Conservation (phyloP, 2,888 invertebrate genomes). For the Tachina lurida region DNA sequence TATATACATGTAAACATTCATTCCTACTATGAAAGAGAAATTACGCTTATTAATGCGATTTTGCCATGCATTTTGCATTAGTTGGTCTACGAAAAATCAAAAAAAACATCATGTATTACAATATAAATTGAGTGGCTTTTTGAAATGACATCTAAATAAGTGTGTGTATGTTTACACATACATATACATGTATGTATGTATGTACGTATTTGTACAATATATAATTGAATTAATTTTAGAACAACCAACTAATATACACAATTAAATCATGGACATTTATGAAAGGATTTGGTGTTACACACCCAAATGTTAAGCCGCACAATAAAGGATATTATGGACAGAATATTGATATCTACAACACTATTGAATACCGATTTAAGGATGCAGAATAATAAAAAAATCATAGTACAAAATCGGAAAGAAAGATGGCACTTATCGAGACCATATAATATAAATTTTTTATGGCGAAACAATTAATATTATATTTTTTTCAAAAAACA, state of each 20-base stretch:
- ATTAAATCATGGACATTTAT: background rate
- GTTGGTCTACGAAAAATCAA: conserved; percentile 24
- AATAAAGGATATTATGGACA: background rate
- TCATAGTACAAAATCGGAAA: background rate
- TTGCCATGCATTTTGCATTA: conserved; percentile 14
- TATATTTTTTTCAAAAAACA: too few relatives aligned
- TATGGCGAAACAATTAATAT: too few relatives aligned
- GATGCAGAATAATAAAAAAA: background rate
- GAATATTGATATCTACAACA: conserved; percentile 12
- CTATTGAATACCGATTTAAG: background rate
- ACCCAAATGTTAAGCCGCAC: conserved; percentile 23
- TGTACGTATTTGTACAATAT: background rate
- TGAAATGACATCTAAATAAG: conserved; percentile 53
- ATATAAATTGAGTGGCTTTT: conserved; percentile 65
- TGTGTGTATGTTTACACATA: background rate
- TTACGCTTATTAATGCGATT: conserved; percentile 54
- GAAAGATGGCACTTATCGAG: background rate
- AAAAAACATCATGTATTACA: conserved; percentile 35
- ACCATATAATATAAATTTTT: background rate
- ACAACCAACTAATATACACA: conserved; percentile 19
- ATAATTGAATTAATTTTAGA: conserved; percentile 62
- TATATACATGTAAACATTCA: background rate
- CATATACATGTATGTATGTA: background rate
- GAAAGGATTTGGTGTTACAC: background rate
- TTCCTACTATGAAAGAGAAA: conserved; percentile 22